Percentiles rank a stretch among this genome's conserved stretches.
These are phyloP conservation scores for Deroptyus accipitrinus DNA, from an alignment of 2,113 vertebrate genomes.

Conservation along the genomic window DNA sequence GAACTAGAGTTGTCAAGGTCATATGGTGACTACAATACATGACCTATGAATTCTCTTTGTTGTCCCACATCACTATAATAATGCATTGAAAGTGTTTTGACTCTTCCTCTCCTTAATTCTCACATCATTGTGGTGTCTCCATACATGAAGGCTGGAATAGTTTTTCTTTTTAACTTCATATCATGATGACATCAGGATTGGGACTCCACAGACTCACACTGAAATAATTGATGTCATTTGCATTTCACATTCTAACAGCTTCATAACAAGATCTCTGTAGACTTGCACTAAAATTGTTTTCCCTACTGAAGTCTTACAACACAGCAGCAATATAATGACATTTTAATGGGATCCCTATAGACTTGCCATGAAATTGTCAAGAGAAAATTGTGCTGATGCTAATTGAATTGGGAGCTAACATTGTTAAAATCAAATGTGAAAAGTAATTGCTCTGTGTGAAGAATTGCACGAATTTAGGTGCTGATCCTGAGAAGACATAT, in stretches of 20 bases:
- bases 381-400: slow-evolving; percentile 51
- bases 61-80: neutral
- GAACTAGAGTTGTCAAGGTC: neutral
- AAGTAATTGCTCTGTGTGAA: slow-evolving; percentile 26
- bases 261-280: slow-evolving; percentile 66
- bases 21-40: neutral
- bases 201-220: slow-evolving; percentile 2
- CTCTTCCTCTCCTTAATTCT: neutral
- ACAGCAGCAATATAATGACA: slow-evolving; percentile 58
- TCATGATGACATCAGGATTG: slow-evolving; percentile 21
- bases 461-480: neutral
- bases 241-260: slow-evolving; percentile 58
- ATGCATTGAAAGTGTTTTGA: neutral
- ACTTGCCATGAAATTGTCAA: slow-evolving; percentile 60
- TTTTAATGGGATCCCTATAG: slow-evolving; percentile 69
- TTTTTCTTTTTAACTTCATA: slow-evolving; percentile 42
- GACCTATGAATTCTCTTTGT: neutral
- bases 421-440: slow-evolving; percentile 42
- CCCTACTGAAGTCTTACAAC: slow-evolving; percentile 51
- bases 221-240: slow-evolving; percentile 65
- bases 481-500: neutral
- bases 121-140: neutral
- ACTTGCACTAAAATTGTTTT: slow-evolving; percentile 63
- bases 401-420: slow-evolving; percentile 65
- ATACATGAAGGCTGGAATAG: neutral